Base-by-base conservation (phyloP, 2,888 invertebrate genomes). In the Cosmia trapezina region DNA sequence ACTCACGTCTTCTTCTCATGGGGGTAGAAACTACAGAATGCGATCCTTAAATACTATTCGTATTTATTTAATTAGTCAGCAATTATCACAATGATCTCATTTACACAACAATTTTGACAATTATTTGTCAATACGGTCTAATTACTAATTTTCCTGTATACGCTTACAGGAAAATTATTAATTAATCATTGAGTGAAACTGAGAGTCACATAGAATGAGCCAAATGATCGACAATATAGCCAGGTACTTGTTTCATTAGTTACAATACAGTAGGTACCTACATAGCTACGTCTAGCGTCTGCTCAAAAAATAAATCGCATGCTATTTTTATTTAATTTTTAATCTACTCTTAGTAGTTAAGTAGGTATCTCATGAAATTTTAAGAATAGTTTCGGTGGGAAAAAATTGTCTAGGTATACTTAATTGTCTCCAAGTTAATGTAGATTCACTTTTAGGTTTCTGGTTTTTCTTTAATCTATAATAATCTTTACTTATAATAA, bases 31-130 rank as follows among this genome's bases (percentile, higher is more conserved):
- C 1, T 2, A 11, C 4, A n/a, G n/a, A 11, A 45, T 51, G 11
- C n/a, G n/a, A 51, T 51, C n/a, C 51, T 53, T 53, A 37, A 6
- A 6, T 37, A 4, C 37, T 37, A 37, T 37, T 37, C 37, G 37
- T 37, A 37, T 37, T 37, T 37, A 37, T 37, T 37, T 37, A 12
- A 41, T 61, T 53, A 62, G 6, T 70, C 37, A 70, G 8, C n/a
- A 3, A 53, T 49, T 33, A 19, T 28, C 11, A n/a, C 22, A 57
- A 59, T 76, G 76, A 67, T 73, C 45, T 76, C 68, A 67, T 73
- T 76, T 45, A n/a, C n/a, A n/a, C n/a, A n/a, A n/a, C n/a, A n/a
- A n/a, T n/a, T n/a, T n/a, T n/a, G n/a, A 49, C n/a, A 7, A n/a
- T 49, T 47, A 54, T 49, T 45, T 51, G n/a, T 37, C n/a, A 59